A percentile compares a stretch with the other conserved stretches of the same genome.
These are phyloP conservation scores for Deroplatys truncata DNA, from an alignment of 2,888 invertebrate genomes.

Conservation along the genomic window DNA sequence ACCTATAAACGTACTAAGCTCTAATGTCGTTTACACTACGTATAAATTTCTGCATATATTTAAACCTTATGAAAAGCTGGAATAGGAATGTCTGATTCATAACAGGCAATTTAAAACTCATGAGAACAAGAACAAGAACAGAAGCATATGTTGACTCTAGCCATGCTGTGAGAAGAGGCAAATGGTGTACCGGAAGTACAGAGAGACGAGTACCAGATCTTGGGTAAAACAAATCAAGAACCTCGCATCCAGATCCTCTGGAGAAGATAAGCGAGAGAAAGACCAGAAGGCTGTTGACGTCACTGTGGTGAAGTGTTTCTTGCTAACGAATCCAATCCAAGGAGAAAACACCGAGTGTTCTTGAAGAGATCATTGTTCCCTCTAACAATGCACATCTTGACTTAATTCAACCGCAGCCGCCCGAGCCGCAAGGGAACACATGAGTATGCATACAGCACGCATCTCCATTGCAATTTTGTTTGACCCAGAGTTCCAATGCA, in stretches of 20 bases:
- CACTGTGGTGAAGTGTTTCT: background rate
- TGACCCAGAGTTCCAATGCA: background rate
- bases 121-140: too few species aligned
- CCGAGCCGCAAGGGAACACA: background rate
- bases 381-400: background rate
- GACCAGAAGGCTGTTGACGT: background rate
- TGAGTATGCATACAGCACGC: background rate
- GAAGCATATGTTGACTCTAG: too few species aligned
- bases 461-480: background rate
- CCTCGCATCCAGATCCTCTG: background rate
- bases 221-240: background rate
- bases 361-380: background rate
- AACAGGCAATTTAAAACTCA: too few species aligned
- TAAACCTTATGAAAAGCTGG: too few species aligned
- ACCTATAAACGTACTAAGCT: too few species aligned
- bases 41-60: too few species aligned
- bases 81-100: too few species aligned
- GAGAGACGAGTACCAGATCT: background rate
- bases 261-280: background rate
- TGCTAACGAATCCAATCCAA: background rate
- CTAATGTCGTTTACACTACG: too few species aligned
- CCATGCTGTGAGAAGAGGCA: background rate
- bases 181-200: background rate
- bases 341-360: background rate
- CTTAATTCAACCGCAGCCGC: background rate